A percentile compares a stretch with the other conserved stretches of the same genome.
phyloP scores from a whole-genome alignment of 2,113 vertebrate species.

The Archilochus colubris region DNA sequence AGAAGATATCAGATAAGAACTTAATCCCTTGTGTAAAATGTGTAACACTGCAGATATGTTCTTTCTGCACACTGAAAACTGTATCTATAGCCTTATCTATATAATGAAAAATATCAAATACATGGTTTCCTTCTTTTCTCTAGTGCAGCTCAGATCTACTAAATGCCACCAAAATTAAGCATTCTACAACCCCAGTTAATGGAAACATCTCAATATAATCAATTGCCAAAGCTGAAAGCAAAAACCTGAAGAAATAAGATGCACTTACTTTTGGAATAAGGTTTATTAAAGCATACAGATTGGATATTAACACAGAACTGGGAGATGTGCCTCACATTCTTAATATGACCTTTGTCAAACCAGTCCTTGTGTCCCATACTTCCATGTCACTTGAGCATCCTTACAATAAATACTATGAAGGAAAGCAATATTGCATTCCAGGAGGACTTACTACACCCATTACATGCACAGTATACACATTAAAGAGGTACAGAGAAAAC shows the following conservation, averaged over 20 bases:
- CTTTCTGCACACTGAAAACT: not conserved
- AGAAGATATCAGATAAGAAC: not conserved
- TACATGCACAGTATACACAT: not conserved
- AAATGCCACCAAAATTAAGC: not conserved
- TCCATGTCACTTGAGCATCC: not conserved
- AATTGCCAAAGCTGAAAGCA: not conserved
- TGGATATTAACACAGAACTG: rapidly evolving
- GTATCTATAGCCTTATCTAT: not conserved
- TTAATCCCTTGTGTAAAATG: not conserved
- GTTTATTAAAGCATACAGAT: not conserved
- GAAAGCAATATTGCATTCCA: not conserved
- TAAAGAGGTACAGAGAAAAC: not conserved
- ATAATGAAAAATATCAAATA: not conserved
- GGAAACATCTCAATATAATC: not conserved
- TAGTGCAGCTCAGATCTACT: not conserved
- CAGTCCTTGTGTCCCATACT: not conserved
- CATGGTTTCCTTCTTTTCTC: not conserved
- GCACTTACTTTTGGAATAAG: not conserved
- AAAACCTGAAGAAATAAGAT: not conserved
- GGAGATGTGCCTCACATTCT: not conserved
- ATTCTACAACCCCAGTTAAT: not conserved
- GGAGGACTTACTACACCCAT: not conserved
- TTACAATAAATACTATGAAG: not conserved
- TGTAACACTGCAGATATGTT: not conserved
- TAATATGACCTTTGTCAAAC: not conserved